These are phyloP conservation scores for Eolophus roseicapilla DNA, from an alignment of 2,113 vertebrate species.

Conservation along the genomic window DNA sequence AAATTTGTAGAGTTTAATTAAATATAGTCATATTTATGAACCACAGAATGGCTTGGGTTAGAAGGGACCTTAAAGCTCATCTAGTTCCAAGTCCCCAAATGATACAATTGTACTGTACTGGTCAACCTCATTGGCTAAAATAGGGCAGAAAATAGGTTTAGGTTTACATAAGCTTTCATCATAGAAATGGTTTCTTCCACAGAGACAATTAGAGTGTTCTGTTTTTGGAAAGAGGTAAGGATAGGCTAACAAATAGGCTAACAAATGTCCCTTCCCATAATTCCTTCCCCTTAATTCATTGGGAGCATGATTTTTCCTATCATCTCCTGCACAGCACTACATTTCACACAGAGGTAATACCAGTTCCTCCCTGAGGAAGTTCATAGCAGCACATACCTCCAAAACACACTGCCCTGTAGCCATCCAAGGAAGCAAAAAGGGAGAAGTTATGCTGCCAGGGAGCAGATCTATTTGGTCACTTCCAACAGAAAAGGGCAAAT, in stretches of 20 bases:
- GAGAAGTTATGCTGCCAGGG: not conserved
- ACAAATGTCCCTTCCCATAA: not conserved
- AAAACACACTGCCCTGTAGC: not conserved
- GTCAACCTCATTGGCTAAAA: not conserved
- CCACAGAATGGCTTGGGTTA: not conserved
- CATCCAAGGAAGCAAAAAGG: not conserved
- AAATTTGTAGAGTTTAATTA: not conserved
- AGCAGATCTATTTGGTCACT: not conserved
- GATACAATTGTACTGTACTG: not conserved
- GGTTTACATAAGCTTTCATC: not conserved
- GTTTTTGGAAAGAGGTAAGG: not conserved
- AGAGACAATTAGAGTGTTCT: not conserved
- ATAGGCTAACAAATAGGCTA: not conserved
- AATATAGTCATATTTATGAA: not conserved
- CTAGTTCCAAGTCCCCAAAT: not conserved
- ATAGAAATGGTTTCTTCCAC: not conserved
- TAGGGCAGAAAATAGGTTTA: not conserved
- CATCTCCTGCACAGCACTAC: not conserved
- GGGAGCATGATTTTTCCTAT: not conserved
- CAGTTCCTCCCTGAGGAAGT: not conserved
- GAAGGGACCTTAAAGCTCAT: not conserved
- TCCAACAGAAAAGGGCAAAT: not conserved
- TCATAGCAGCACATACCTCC: not conserved
- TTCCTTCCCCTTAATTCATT: not conserved
- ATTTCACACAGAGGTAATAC: not conserved